Percentiles rank a stretch among this genome's conserved stretches.
Conservation (phyloP, 2,113 vertebrate species). For the Tapirus terrestris region DNA sequence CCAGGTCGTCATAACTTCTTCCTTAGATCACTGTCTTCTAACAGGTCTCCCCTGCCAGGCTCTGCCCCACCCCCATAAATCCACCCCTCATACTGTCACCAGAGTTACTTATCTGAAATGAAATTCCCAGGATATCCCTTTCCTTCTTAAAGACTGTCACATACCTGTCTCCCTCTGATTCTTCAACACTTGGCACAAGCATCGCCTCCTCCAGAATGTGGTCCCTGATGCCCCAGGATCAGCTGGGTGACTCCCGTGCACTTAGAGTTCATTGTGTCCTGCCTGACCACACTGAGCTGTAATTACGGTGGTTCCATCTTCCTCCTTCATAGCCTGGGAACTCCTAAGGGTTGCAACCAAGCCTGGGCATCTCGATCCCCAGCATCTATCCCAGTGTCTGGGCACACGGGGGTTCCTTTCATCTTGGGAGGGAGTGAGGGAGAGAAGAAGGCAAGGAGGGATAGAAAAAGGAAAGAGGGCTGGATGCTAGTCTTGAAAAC, state of each 20-base stretch:
- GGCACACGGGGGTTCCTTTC: not conserved
- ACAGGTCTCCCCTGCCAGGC: not conserved
- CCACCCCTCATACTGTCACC: not conserved
- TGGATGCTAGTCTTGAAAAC: not conserved
- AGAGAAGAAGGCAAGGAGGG: not conserved
- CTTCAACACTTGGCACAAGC: not conserved
- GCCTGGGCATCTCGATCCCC: not conserved
- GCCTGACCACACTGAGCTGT: not conserved
- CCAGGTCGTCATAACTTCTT: not conserved
- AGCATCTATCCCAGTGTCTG: not conserved
- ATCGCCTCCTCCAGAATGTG: not conserved
- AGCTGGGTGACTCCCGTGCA: not conserved
- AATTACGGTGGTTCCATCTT: not conserved
- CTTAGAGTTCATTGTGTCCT: no score
- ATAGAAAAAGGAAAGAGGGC: not conserved
- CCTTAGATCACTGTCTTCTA: not conserved
- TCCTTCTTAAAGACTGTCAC: not conserved
- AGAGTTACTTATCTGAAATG: not conserved
- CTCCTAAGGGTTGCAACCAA: not conserved
- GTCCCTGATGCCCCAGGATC: not conserved
- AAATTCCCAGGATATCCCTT: not conserved
- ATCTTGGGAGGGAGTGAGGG: not conserved
- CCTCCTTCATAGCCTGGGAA: not conserved
- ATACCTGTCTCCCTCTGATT: not conserved
- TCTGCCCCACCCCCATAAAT: not conserved